Base-by-base conservation (phyloP, 2,888 invertebrate genomes). In the Clostera curtula region DNA sequence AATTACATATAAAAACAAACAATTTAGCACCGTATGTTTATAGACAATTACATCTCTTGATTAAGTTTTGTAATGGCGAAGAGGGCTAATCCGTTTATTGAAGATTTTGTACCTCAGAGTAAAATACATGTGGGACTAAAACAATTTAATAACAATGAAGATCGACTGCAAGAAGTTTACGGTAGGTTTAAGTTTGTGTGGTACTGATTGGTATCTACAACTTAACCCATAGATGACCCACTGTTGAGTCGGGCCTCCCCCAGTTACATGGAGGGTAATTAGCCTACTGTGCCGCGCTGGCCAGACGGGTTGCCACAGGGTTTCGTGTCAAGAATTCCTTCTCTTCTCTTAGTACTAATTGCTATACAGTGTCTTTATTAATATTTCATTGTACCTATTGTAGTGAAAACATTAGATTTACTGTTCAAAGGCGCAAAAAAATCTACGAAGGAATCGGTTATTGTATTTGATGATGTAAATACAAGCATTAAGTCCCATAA, bases 61-160 rank as follows among this genome's bases (percentile, higher is more conserved):
- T 10, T 6, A 12, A n/a, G 21, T 12, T 20, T 19, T n/a, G 40
- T 32, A 36, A 83, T 82, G 83, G 59, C 76, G 13, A 84, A 84
- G 48, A 57, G 83, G 42, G 47, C 70, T 6, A 83, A 84, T 49
- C 83, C 83, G 6, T 84, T 57, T 36, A 39, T 45, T 12, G 77
- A 82, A 35, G 82, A 82, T 40, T 77, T 61, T 41, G 49, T 80
- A 12, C 74, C 69, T 4, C 83, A 84, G 58, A 73, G 76, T 28
- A 84, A 84, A 64, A 57, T 70, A 25, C 71, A 82, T 28, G 56
- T 83, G 23, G 68, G 79, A 14, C 23, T 69, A 3, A 83, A 77
- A 45, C 75, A 80, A 43, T 75, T 70, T 29, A 80, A 77, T 33
- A 82, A 82, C 36, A 82, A 71, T 34, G 69, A 76, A 38, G 67